Evolutionary conservation across 2,888 invertebrate genomes (phyloP), one percentile per base, ranked within the genome.

Genomic region (Campaea margaritaria): DNA sequence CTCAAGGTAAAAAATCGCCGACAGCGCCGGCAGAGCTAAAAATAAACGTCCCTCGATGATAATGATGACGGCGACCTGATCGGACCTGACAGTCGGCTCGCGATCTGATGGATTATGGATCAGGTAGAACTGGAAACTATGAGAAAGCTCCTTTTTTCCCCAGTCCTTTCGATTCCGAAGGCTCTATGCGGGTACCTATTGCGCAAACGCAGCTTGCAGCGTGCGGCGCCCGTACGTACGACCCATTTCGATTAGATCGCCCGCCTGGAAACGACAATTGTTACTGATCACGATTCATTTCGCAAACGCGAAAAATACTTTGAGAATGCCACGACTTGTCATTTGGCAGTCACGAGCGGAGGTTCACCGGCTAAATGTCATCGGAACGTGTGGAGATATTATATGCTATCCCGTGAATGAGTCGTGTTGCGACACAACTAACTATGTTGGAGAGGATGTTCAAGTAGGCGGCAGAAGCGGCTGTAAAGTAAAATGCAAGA

Each of bases 301-400:
- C 87, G 88, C 78, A 90, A 91, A 90, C 86, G 88, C 84, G 90
- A 91, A 91, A 91, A 91, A 91, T 91, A 85, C 83, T 77, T 79
- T 80, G 90, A 83, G 90, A 90, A 92, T 90, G 89, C 89, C 91
- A 89, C 88, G 91, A 85, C 87, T 88, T 89, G 90, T 89, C 89
- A 91, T 91, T 91, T 86, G 71, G 78, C 65, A 88, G 89, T 91
- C 91, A 91, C 91, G 92, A 87, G 70, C 65, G 62, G 76, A 45
- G 15, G 58, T 58, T 47, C 53, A 39, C 72, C 73, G 66, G 71
- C 76, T 68, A 91, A 91, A 91, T 90, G 91, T 85, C 90, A 85
- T 80, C 81, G 77, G 75, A 76, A 74, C 73, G 74, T 78, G 75
- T 75, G 48, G 65, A 55, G 56, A n/a, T n/a, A n/a, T 55, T 42